Conservation (phyloP, 1,140 invertebrate species). For the Eciton burchellii region DNA sequence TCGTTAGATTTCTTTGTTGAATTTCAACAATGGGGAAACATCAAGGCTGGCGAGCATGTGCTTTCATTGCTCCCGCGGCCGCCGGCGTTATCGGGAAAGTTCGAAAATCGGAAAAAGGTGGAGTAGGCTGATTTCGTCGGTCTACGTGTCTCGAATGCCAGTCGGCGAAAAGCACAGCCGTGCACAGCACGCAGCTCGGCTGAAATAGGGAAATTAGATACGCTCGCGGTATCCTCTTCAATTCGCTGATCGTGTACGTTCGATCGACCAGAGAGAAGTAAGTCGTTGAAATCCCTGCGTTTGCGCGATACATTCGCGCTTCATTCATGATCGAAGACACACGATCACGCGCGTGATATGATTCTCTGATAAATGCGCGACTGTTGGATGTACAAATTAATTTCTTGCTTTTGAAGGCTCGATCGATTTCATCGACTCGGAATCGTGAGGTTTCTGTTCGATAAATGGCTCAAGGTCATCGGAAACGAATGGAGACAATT, state of each 20-base stretch:
- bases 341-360: neutral
- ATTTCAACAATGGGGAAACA: neutral
- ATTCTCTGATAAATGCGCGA: no score
- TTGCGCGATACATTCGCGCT: neutral
- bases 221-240: neutral
- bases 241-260: neutral
- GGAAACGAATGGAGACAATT: no score
- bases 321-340: neutral
- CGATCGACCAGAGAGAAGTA: neutral
- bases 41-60: neutral
- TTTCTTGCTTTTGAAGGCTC: no score
- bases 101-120: conserved; percentile 68
- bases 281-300: neutral
- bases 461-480: no score
- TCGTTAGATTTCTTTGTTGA: conserved; percentile 1
- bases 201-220: conserved; percentile 23
- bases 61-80: neutral
- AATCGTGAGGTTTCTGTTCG: no score
- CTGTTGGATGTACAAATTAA: no score
- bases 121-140: conserved; percentile 75
- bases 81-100: conserved; percentile 10
- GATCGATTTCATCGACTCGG: no score
- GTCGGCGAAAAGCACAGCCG: no score
- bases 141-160: conserved; percentile 78
- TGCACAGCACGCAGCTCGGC: neutral